These are phyloP conservation scores for Auanema freiburgensis DNA, from an alignment of 2,888 invertebrate genomes.

Conservation along the genomic window DNA sequence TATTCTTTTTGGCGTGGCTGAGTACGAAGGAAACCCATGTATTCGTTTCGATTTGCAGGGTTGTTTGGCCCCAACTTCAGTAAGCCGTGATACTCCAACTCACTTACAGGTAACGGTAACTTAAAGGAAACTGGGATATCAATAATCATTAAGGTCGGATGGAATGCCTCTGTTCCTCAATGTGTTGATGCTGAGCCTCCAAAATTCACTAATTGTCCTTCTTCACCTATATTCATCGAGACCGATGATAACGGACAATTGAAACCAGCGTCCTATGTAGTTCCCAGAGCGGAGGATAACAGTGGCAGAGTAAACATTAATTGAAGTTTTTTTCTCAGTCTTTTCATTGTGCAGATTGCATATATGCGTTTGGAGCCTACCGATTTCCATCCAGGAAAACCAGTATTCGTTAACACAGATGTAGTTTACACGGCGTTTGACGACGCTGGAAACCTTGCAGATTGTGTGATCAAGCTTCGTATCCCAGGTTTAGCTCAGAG, in stretches of 20 bases:
- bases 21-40: conserved; percentile 94
- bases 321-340: background rate
- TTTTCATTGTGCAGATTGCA: conserved; percentile 72
- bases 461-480: conserved; percentile 89
- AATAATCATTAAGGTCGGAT: conserved; percentile 54
- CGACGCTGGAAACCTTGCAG: conserved; percentile 94
- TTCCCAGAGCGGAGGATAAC: conserved; percentile 91
- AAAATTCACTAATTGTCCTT: conserved; percentile 92
- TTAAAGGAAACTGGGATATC: no score
- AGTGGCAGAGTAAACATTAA: conserved; percentile 72
- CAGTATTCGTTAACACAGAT: conserved; percentile 45
- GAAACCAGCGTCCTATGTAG: conserved; percentile 85
- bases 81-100: conserved; percentile 56
- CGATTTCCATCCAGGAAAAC: conserved; percentile 72
- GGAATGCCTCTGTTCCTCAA: conserved; percentile 63
- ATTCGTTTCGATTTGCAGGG: conserved; percentile 94
- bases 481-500: conserved; percentile 60
- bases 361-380: conserved; percentile 87
- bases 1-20: conserved; percentile 89
- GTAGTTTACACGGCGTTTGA: conserved; percentile 88
- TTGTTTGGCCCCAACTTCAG: conserved; percentile 73
- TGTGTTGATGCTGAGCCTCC: conserved; percentile 85
- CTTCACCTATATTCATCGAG: conserved; percentile 79
- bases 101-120: conserved; percentile 57
- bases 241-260: conserved; percentile 83